A percentile compares a stretch with the other conserved stretches of the same genome.
phyloP scores from a whole-genome alignment of 2,888 invertebrate genomes.

The Notodonta ziczac region DNA sequence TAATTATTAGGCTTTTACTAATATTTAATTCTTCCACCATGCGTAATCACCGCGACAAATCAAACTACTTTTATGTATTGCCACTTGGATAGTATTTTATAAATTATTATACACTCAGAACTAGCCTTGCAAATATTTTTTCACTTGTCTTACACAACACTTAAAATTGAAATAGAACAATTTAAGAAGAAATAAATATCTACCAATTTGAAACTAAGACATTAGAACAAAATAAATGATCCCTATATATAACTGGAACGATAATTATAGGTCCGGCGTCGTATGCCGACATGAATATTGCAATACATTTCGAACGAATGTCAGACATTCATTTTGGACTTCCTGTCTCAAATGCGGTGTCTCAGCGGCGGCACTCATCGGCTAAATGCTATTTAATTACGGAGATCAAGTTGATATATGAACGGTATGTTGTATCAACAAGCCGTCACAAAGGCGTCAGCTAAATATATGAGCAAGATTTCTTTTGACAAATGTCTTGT shows the following conservation, averaged over 20 bases:
- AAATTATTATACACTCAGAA: too few species aligned
- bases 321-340: conserved; percentile 25
- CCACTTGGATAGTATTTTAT: too few species aligned
- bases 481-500: conserved; percentile 16
- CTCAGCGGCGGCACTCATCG: conserved; percentile 6
- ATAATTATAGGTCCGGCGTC: conserved; percentile 35
- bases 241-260: conserved; percentile 26
- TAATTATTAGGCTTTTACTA: too few species aligned
- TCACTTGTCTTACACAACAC: too few species aligned
- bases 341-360: conserved; percentile 9
- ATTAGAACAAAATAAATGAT: conserved; percentile 30
- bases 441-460: conserved; percentile 9
- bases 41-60: too few species aligned
- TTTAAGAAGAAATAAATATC: conserved; percentile 22
- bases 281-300: conserved; percentile 19
- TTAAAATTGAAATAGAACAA: conserved; percentile 16
- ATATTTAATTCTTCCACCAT: too few species aligned
- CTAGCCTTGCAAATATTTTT: too few species aligned
- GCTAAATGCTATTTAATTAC: conserved; percentile 23
- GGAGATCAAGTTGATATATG: conserved; percentile 19
- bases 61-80: too few species aligned
- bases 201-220: conserved; percentile 26
- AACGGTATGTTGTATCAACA: conserved; percentile 18
- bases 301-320: conserved; percentile 20
- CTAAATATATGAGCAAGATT: conserved; percentile 11